phyloP scores from a whole-genome alignment of 2,888 invertebrate genomes.

The Phoronis australis region DNA sequence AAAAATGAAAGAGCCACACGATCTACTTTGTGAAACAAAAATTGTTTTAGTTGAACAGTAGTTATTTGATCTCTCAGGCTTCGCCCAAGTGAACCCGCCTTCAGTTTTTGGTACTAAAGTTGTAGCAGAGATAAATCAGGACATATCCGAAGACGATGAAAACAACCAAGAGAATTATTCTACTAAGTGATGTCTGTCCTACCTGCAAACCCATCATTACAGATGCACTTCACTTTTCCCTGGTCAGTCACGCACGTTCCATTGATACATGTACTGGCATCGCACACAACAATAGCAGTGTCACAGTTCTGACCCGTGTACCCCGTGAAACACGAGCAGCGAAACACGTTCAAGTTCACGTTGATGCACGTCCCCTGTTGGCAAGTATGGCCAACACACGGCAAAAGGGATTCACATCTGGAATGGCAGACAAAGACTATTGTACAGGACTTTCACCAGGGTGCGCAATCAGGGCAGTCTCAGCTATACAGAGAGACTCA shows the following conservation, averaged over 20 bases:
- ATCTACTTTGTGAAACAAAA: no score
- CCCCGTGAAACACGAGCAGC: conserved; percentile 10
- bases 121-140: background rate
- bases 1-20: no score
- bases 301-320: conserved; percentile 20
- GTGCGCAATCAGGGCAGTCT: no score
- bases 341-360: background rate
- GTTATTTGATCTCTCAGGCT: no score
- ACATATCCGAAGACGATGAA: no score
- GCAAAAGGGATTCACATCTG: conserved; percentile 13
- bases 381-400: conserved; percentile 16
- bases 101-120: background rate
- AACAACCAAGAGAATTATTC: background rate
- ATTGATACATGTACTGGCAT: conserved; percentile 25
- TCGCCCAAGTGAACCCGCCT: no score
- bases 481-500: no score
- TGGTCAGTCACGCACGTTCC: conserved; percentile 25
- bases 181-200: conserved; percentile 3
- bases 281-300: conserved; percentile 19
- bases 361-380: conserved; percentile 1
- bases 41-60: no score
- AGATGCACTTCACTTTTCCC: conserved; percentile 23
- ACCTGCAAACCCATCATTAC: conserved; percentile 33
- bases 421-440: no score
- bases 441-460: no score